A percentile compares a stretch with the other conserved stretches of the same genome.
Conservation (phyloP, 2,888 invertebrate species). For the Lepidocyrtinus sp. region DNA sequence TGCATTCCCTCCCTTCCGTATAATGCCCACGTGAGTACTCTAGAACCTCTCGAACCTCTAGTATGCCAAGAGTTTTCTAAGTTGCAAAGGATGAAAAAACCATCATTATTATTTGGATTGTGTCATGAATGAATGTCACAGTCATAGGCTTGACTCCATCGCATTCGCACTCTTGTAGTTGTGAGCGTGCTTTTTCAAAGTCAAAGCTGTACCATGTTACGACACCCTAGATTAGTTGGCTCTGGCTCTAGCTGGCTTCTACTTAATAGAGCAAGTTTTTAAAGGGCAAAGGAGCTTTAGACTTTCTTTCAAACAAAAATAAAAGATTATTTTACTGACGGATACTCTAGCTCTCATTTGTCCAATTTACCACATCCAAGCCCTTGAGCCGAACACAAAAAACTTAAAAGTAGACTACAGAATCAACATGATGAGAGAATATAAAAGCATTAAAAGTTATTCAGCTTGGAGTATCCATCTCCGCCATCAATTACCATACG, state of each 20-base stretch:
- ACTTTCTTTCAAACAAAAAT: background rate
- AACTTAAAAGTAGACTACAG: too few relatives aligned
- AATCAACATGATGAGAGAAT: too few relatives aligned
- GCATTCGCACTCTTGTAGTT: too few relatives aligned
- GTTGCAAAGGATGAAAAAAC: background rate
- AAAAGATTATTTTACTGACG: background rate
- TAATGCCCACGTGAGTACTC: too few relatives aligned
- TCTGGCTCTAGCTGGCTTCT: too few relatives aligned
- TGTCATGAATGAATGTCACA: background rate
- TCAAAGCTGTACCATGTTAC: too few relatives aligned
- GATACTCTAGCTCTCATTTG: background rate
- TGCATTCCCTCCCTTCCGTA: background rate
- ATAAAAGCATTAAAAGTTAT: too few relatives aligned
- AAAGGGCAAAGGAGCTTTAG: background rate
- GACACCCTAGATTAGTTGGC: too few relatives aligned
- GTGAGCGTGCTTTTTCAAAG: background rate
- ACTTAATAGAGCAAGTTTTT: background rate
- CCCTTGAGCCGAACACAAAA: background rate
- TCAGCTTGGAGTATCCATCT: too few relatives aligned
- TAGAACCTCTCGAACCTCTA: background rate
- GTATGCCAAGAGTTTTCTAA: too few relatives aligned
- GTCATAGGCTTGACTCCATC: too few relatives aligned
- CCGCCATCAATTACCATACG: too few relatives aligned
- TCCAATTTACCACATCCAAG: background rate
- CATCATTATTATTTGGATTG: background rate